A percentile compares a stretch with the other conserved stretches of the same genome.
Evolutionary conservation across 2,797 vertebrate genomes (phyloP).

Genomic region (Protosalanx chinensis): DNA sequence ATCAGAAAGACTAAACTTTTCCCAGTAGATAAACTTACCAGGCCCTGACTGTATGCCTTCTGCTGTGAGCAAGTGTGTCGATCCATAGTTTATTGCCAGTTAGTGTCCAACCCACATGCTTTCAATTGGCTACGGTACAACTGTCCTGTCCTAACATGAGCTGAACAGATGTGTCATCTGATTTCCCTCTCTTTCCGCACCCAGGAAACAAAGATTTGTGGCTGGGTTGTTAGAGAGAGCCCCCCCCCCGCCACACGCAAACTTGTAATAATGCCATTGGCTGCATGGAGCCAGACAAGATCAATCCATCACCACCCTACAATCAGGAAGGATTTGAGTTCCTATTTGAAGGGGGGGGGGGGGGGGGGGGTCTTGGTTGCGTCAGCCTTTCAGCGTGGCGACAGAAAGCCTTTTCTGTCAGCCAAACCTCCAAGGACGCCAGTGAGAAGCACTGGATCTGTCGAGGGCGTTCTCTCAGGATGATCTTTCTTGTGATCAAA

Average conservation of each 20-base stretch:
- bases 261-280: too few relatives aligned
- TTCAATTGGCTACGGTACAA: not conserved
- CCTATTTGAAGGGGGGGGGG: too few relatives aligned
- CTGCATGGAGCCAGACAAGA: not conserved
- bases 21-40: not conserved
- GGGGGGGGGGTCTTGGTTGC: too few relatives aligned
- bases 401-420: conserved; percentile 31
- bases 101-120: not conserved
- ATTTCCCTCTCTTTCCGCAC: conserved; percentile 1
- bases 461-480: conserved; percentile 40
- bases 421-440: conserved; percentile 45
- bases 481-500: conserved; percentile 58
- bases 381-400: conserved; percentile 15
- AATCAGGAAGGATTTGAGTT: conserved; percentile 24
- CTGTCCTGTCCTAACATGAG: too few relatives aligned
- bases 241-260: too few relatives aligned
- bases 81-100: not conserved
- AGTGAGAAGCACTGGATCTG: conserved; percentile 45
- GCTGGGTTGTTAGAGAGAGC: not conserved
- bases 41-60: not conserved
- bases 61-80: not conserved
- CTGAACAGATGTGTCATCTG: not conserved
- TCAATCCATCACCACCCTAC: not conserved
- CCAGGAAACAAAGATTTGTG: not conserved
- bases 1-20: not conserved